Conservation (phyloP, 2,888 invertebrate genomes). For the Scaptodrosophila latifasciaeformis region DNA sequence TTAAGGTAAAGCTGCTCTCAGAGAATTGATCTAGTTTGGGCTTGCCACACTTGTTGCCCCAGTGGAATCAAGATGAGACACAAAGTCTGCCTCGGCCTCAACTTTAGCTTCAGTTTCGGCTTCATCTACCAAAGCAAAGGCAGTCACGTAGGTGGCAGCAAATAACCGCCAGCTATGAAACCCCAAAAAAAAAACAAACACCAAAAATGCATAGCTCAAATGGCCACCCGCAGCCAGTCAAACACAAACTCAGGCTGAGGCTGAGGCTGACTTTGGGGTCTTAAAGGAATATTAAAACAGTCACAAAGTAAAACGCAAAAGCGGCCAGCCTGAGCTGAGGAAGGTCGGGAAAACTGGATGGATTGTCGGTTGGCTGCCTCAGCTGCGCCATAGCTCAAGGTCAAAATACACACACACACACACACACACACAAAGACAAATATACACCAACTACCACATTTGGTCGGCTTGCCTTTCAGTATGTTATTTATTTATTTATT, state of each 20-base stretch:
- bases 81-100: too few relatives aligned
- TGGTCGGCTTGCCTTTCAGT: too few relatives aligned
- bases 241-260: conserved; percentile 11
- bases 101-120: too few relatives aligned
- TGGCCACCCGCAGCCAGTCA: too few relatives aligned
- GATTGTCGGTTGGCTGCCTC: conserved; percentile 21
- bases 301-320: conserved; percentile 8
- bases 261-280: conserved; percentile 4
- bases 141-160: conserved; percentile 56
- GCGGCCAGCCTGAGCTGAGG: conserved; percentile 7
- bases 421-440: background rate
- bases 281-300: conserved; percentile 63
- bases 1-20: too few relatives aligned
- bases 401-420: conserved; percentile 33
- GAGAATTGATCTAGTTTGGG: too few relatives aligned
- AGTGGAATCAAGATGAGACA: too few relatives aligned
- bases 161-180: conserved; percentile 45
- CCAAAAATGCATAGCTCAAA: conserved; percentile 25
- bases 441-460: background rate
- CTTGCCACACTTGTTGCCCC: too few relatives aligned
- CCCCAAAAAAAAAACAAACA: conserved; percentile 14
- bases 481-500: too few relatives aligned
- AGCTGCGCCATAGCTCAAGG: conserved; percentile 52
- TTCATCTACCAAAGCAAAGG: background rate
- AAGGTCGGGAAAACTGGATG: background rate